Conservation (phyloP, 2,797 vertebrate species). For the Micromesistius poutassou region DNA sequence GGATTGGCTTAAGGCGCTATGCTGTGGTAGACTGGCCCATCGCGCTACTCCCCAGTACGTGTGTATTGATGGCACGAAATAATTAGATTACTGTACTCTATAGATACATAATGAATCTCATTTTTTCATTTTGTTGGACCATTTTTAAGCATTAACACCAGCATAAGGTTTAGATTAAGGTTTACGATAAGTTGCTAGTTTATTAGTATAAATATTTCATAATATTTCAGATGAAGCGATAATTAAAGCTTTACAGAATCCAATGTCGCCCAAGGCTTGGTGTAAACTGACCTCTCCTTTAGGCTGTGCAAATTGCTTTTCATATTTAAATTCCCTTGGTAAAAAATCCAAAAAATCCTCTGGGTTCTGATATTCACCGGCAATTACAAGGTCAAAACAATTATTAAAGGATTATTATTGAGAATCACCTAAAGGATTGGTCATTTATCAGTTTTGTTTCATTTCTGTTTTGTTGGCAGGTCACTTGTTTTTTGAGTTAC, state of each 20-base stretch:
- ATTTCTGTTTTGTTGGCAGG: slow-evolving; percentile 79
- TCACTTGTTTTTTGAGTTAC: slow-evolving; percentile 90
- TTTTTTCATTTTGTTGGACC: neutral
- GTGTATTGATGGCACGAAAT: neutral
- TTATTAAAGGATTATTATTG: neutral
- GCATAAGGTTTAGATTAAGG: neutral
- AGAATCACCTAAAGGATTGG: slow-evolving; percentile 95
- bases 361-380: neutral
- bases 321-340: slow-evolving; percentile 1
- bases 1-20: slow-evolving; percentile 51
- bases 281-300: slow-evolving; percentile 95
- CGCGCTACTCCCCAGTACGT: neutral
- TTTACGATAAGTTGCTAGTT: slow-evolving; percentile 10
- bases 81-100: neutral
- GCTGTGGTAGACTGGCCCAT: slow-evolving; percentile 3
- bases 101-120: neutral
- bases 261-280: slow-evolving; percentile 92
- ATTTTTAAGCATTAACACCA: slow-evolving; percentile 14
- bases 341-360: neutral
- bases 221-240: slow-evolving; percentile 6
- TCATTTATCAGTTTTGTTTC: slow-evolving; percentile 74
- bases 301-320: slow-evolving; percentile 73
- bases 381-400: neutral
- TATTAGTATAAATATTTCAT: neutral
- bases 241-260: slow-evolving; percentile 44